Evolutionary conservation across 2,113 vertebrate species (phyloP).

Genomic region (Cyanistes caeruleus): DNA sequence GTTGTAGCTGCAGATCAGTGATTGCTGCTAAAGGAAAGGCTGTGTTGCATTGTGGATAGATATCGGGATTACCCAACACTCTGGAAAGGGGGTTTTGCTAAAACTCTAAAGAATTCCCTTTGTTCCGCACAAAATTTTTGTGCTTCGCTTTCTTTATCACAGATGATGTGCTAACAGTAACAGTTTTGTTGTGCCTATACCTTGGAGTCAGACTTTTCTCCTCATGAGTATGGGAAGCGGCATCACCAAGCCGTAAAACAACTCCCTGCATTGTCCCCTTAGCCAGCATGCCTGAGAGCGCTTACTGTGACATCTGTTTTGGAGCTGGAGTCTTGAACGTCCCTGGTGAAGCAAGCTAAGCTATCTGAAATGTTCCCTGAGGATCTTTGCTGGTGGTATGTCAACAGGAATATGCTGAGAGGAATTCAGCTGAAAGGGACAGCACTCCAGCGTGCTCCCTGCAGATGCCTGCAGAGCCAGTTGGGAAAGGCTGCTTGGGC

Average conservation of each 20-base stretch:
- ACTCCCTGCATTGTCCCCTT: conserved; percentile 16
- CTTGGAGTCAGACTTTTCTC: not conserved
- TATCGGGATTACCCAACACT: not conserved
- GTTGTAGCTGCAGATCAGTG: not conserved
- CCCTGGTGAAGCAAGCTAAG: conserved; percentile 58
- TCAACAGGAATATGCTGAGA: conserved; percentile 41
- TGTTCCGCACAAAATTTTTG: not conserved
- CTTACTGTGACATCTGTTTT: conserved; percentile 41
- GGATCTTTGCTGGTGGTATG: conserved; percentile 61
- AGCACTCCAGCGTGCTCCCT: not conserved
- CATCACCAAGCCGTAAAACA: not conserved
- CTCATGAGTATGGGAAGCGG: not conserved
- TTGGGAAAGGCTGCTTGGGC: not conserved
- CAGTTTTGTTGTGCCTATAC: not conserved
- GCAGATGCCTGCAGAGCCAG: not conserved
- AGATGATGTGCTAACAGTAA: not conserved
- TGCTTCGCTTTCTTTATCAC: not conserved
- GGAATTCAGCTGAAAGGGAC: conserved; percentile 25
- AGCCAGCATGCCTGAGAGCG: not conserved
- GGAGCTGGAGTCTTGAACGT: not conserved
- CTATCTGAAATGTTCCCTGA: conserved; percentile 36
- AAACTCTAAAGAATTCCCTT: not conserved
- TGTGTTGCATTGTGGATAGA: not conserved
- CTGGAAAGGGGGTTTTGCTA: not conserved
- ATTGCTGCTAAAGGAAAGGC: not conserved